Conservation (phyloP, 2,113 vertebrate species). For the Strix uralensis region DNA sequence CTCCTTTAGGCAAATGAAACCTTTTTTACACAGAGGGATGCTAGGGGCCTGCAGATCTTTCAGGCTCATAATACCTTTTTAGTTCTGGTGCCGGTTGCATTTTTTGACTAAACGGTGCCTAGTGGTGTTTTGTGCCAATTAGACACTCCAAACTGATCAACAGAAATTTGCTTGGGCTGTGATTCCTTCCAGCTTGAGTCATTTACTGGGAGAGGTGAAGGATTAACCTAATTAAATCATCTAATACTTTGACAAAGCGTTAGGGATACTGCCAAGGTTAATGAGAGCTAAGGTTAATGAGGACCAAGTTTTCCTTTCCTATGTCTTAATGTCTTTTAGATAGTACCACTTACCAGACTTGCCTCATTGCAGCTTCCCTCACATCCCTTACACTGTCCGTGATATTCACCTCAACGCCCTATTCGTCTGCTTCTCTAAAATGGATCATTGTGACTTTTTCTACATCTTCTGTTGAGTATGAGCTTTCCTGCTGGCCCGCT, state of each 20-base stretch:
- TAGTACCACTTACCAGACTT: not conserved
- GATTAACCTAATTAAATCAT: constrained; percentile 48
- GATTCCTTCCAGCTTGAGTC: not conserved
- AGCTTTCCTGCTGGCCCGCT: not conserved
- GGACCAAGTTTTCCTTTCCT: not conserved
- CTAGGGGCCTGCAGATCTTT: not conserved
- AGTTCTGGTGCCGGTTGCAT: not conserved
- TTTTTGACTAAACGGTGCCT: not conserved
- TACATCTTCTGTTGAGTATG: not conserved
- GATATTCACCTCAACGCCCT: rapidly evolving
- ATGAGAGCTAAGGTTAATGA: constrained; percentile 2
- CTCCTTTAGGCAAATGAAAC: not conserved
- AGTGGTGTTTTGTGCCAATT: not conserved
- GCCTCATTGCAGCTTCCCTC: not conserved
- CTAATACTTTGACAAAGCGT: not conserved
- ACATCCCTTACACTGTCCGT: not conserved
- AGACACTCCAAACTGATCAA: not conserved
- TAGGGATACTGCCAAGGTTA: not conserved
- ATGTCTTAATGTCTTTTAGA: not conserved
- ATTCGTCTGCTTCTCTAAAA: not conserved
- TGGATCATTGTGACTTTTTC: not conserved
- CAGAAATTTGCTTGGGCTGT: not conserved
- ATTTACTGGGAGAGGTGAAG: not conserved
- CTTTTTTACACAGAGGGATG: not conserved
- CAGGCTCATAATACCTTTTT: not conserved